These are phyloP conservation scores for Solenopsis invicta DNA, from an alignment of 1,140 invertebrate genomes.

Conservation along the genomic window DNA sequence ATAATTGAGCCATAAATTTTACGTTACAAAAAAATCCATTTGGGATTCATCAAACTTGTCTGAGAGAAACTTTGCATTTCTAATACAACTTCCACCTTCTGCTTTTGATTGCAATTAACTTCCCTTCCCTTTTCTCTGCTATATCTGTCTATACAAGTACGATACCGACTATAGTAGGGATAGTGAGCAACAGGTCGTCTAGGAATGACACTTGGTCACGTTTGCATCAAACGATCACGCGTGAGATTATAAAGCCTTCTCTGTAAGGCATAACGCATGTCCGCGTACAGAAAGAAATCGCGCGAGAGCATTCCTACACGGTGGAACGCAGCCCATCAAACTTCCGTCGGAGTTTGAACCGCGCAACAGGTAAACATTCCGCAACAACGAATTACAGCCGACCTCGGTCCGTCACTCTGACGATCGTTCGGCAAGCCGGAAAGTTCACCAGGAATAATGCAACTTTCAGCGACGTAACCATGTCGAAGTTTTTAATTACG, in stretches of 20 bases:
- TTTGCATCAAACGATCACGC: conserved; percentile 26
- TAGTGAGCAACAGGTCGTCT: conserved; percentile 52
- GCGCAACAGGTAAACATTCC: conserved; percentile 66
- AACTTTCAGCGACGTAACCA: conserved; percentile 9
- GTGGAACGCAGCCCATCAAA: neutral
- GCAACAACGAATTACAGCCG: conserved; percentile 39
- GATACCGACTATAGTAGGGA: neutral
- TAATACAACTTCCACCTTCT: neutral
- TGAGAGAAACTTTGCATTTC: neutral
- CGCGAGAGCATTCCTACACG: neutral
- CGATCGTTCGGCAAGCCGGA: neutral
- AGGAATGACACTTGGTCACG: conserved; percentile 32
- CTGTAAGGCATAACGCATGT: neutral
- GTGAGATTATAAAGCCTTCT: conserved; percentile 15
- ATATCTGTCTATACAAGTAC: neutral
- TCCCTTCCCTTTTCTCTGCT: neutral
- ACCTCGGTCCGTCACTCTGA: neutral
- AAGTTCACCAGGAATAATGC: conserved; percentile 18
- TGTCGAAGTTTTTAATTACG: conserved; percentile 71
- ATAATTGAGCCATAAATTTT: neutral
- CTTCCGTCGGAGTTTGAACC: conserved; percentile 6
- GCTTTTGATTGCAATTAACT: neutral
- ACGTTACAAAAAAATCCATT: neutral
- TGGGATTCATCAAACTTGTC: neutral
- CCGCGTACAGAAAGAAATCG: conserved; percentile 36